Percentiles rank a stretch among this genome's conserved stretches.
phyloP scores from a whole-genome alignment of 2,113 vertebrate genomes.

The Dasyprocta punctata region DNA sequence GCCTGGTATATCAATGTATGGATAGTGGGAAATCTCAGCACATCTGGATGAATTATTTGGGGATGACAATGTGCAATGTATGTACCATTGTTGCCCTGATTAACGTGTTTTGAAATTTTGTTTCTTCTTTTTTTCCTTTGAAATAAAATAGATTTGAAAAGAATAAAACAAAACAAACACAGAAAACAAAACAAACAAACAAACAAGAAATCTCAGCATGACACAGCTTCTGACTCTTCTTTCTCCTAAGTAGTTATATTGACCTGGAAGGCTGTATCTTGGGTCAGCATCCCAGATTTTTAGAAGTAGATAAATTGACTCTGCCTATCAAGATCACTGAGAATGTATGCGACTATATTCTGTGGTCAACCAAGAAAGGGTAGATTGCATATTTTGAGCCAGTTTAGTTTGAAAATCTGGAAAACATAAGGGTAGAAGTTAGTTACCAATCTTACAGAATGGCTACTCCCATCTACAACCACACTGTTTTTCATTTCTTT shows the following conservation, averaged over 20 bases:
- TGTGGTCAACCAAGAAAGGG: neutral
- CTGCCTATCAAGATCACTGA: neutral
- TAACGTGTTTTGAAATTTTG: too few species aligned
- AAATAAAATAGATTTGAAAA: too few species aligned
- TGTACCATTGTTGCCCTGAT: too few species aligned
- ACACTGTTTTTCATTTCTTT: neutral
- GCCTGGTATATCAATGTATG: neutral
- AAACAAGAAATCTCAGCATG: neutral
- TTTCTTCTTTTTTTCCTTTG: too few species aligned
- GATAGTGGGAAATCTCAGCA: slow-evolving; percentile 1
- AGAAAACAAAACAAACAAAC: too few species aligned
- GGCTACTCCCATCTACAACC: neutral
- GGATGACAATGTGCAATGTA: too few species aligned
- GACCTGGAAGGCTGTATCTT: neutral
- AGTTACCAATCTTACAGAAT: neutral
- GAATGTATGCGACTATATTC: neutral
- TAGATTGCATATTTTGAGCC: neutral
- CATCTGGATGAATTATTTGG: neutral
- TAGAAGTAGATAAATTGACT: slow-evolving; percentile 23
- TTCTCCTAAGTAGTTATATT: slow-evolving; percentile 20
- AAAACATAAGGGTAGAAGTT: neutral
- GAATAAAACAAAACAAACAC: too few species aligned
- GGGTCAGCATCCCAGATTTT: neutral
- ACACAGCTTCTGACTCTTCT: neutral
- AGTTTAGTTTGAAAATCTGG: slow-evolving; percentile 24